phyloP scores from a whole-genome alignment of 2,113 vertebrate species.

The Athene cunicularia region DNA sequence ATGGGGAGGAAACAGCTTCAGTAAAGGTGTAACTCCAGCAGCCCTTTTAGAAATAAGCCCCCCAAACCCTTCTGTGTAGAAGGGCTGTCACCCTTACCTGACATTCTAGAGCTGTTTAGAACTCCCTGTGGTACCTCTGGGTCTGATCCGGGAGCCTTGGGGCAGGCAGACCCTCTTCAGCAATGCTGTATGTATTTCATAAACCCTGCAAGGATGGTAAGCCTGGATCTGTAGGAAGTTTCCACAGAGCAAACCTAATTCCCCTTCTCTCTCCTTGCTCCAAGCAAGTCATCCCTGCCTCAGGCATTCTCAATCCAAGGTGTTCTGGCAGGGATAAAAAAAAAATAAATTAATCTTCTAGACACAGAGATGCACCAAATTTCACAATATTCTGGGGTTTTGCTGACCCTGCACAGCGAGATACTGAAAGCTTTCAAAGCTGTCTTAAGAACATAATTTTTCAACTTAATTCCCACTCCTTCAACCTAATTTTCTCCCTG shows the following conservation, averaged over 20 bases:
- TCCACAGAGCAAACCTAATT: no score
- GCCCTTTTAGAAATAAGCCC: not conserved
- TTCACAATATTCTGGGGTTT: not conserved
- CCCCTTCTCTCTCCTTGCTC: not conserved
- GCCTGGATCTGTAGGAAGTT: not conserved
- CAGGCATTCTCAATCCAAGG: not conserved
- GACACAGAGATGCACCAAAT: no score
- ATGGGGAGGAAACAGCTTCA: not conserved
- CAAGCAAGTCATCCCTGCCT: not conserved
- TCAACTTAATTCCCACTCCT: rapidly evolving
- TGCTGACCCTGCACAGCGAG: rapidly evolving
- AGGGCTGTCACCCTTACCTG: not conserved
- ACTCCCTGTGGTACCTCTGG: not conserved
- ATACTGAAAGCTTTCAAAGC: not conserved
- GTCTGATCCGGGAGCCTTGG: not conserved
- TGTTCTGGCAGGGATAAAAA: not conserved
- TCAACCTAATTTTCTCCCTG: rapidly evolving
- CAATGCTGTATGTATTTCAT: no score
- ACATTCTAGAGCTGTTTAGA: not conserved
- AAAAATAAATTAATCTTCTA: not conserved
- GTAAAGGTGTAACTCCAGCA: not conserved
- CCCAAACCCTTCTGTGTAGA: not conserved
- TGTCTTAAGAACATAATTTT: not conserved
- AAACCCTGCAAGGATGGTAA: not conserved
- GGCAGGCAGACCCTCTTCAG: not conserved